These are phyloP conservation scores for Cotesia vestalis DNA, from an alignment of 1,140 invertebrate genomes.

Conservation along the genomic window DNA sequence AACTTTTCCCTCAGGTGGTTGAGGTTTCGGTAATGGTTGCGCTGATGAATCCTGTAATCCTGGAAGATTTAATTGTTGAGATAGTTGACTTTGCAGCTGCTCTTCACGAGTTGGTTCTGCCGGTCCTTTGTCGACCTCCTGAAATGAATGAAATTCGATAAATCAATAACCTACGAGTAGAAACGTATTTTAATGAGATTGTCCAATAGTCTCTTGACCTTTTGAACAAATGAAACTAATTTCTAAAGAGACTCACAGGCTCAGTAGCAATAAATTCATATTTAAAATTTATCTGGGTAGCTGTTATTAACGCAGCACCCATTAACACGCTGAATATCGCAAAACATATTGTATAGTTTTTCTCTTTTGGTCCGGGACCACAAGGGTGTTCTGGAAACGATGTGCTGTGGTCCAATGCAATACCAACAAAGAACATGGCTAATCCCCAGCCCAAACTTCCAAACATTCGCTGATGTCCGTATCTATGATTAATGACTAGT, in stretches of 20 bases:
- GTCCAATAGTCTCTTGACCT: not conserved
- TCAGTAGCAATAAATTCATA: slow-evolving; percentile 69
- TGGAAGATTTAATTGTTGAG: slow-evolving; percentile 81
- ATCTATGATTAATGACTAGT: slow-evolving; percentile 65
- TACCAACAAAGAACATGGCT: slow-evolving; percentile 98
- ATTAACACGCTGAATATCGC: slow-evolving; percentile 97
- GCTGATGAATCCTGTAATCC: slow-evolving; percentile 75
- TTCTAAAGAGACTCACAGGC: slow-evolving; percentile 45
- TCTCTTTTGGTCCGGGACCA: slow-evolving; percentile 85
- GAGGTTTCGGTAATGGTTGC: slow-evolving; percentile 55
- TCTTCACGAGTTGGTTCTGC: slow-evolving; percentile 72
- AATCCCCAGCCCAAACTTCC: slow-evolving; percentile 97
- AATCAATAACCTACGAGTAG: slow-evolving; percentile 12
- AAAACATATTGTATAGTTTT: slow-evolving; percentile 99
- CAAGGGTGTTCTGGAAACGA: slow-evolving; percentile 91
- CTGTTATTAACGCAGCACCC: slow-evolving; percentile 92
- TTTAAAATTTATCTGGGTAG: slow-evolving; percentile 88
- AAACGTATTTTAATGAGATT: too few species aligned
- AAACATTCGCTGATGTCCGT: slow-evolving; percentile 98
- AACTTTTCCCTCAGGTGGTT: slow-evolving; percentile 71
- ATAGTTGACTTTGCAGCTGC: slow-evolving; percentile 80
- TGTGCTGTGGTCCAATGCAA: slow-evolving; percentile 96
- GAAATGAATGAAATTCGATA: slow-evolving; percentile 21
- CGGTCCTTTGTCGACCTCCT: slow-evolving; percentile 62
- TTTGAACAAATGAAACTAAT: not conserved